Evolutionary conservation across 2,888 invertebrate genomes (phyloP), one percentile per base, ranked within the genome.

Genomic region (Papilio elwesi): DNA sequence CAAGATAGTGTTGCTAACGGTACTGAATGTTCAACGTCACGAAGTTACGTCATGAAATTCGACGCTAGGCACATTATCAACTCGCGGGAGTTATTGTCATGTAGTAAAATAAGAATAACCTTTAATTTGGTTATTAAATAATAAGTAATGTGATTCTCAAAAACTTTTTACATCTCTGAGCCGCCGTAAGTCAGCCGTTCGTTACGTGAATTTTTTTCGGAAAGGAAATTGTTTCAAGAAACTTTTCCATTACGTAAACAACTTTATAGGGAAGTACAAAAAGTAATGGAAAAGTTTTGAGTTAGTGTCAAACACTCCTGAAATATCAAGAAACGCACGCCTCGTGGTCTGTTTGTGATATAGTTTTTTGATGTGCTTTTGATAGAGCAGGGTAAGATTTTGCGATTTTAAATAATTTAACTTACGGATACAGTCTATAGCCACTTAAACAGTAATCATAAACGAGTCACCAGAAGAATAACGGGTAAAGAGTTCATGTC

Each of bases 171-270:
- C 26, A 26, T 26, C 4, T 26, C 26, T 26, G 4, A 26, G 26
- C 26, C 26, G 26, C 26, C 38, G 43, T 62, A 62, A 62, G 15
- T 43, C 9, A 59, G 26, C 11, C 36, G n/a, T 59, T 59, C 13
- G 13, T 59, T 59, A 43, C 15, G 59, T 62, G 59, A 62, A 49
- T 62, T 43, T 52, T 52, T 52, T 43, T 43, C n/a, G n/a, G 43
- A 9, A 43, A 62, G 15, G 43, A 49, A 10, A 38, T 38, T n/a
- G 10, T 43, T 43, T 38, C 59, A 43, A 10, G 38, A 15, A 43
- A 62, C 59, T 62, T 15, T 43, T 62, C 59, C 59, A 62, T 62
- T 43, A 62, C 43, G 59, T 11, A 15, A 38, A 62, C 43, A 59
- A 59, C 59, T 59, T 43, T 59, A 59, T 43, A n/a, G 26, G 26